phyloP scores from a whole-genome alignment of 2,113 vertebrate genomes.

The Trogon surrucura region DNA sequence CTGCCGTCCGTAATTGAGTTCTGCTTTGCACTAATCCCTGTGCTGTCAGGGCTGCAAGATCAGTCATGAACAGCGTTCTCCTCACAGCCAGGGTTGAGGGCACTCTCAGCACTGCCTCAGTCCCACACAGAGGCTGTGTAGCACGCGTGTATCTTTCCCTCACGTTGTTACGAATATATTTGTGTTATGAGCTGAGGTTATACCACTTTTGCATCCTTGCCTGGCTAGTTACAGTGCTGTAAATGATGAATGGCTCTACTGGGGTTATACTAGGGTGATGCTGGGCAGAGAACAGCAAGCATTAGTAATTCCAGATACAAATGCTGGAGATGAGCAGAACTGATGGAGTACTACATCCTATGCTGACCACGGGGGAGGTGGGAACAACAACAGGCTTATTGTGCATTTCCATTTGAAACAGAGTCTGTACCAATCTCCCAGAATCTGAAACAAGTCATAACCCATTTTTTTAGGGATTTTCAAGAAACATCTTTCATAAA shows the following conservation, averaged over 20 bases:
- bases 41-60: not conserved
- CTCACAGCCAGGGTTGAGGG: not conserved
- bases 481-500: not conserved
- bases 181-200: not conserved
- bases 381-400: not conserved
- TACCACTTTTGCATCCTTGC: not conserved
- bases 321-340: not conserved
- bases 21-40: not conserved
- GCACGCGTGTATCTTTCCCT: accelerated
- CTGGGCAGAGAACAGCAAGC: not conserved
- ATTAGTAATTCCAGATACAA: not conserved
- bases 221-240: not conserved
- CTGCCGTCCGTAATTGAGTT: not conserved
- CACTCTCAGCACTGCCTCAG: not conserved
- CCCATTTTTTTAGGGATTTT: not conserved
- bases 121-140: accelerated
- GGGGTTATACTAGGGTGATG: not conserved
- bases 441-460: not conserved
- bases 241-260: not conserved
- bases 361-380: not conserved
- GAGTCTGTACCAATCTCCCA: not conserved
- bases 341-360: not conserved
- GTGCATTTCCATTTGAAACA: not conserved
- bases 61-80: not conserved
- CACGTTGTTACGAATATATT: accelerated